Base-by-base conservation (phyloP, 2,888 invertebrate genomes). In the Acholoe squamosa region DNA sequence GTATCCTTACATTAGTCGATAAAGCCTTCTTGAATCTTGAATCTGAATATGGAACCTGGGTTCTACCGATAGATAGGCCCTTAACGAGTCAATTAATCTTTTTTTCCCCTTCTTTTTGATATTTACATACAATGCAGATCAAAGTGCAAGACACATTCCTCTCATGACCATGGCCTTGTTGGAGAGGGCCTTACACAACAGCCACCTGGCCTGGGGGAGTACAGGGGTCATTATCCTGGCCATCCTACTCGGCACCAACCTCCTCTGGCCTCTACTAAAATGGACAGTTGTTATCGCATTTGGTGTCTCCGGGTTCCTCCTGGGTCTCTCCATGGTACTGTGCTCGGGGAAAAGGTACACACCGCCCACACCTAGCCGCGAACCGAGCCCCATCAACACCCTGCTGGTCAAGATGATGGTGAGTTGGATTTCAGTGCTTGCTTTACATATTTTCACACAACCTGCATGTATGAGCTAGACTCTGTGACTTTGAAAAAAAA, bases 391-490 rank as follows among this genome's bases (percentile, higher is more conserved):
- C 71, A 28, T 33, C 84, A 56, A 90, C 71, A 22, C 67, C 25
- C 90, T 90, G 10, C 80, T 90, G 14, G 84, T 84, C 31, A 90
- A 90, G 54, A 84, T 90, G 90, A 90, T 90, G 90, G 90, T 90
- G 31, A 86, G 61, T 67, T 43, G 10, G 43, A 43, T 43, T 43
- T 10, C 10, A 10, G 43, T 34, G 1, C 1, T 56, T 80, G 67
- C 28, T 67, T 67, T 25, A 25, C 5, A 67, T 67, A 7, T 67
- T n/a, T n/a, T n/a, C n/a, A n/a, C n/a, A n/a, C n/a, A n/a, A n/a
- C n/a, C n/a, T n/a, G n/a, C n/a, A n/a, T n/a, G n/a, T n/a, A n/a
- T n/a, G n/a, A n/a, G n/a, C n/a, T n/a, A n/a, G n/a, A n/a, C n/a
- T n/a, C n/a, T n/a, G n/a, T n/a, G n/a, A n/a, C n/a, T n/a, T n/a